phyloP scores from a whole-genome alignment of 1,140 invertebrate genomes.

The Achroia grisella region DNA sequence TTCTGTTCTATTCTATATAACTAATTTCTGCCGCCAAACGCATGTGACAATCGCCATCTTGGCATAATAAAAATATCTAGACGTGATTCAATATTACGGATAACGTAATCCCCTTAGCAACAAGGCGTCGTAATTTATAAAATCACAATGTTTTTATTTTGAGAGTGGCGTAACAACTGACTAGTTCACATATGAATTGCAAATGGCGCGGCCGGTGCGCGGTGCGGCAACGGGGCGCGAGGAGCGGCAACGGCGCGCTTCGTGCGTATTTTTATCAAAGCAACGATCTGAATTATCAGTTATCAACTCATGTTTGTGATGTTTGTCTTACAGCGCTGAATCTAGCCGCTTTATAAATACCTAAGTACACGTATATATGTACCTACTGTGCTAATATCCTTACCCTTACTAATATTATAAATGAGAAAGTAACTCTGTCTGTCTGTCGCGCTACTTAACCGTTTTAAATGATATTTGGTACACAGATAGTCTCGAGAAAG shows the following conservation, averaged over 20 bases:
- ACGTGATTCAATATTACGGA: no score
- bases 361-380: neutral
- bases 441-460: no score
- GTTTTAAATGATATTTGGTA: no score
- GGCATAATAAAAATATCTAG: no score
- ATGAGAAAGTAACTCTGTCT: no score
- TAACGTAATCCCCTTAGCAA: no score
- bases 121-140: conserved; percentile 30
- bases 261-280: conserved; percentile 54
- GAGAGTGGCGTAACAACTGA: conserved; percentile 48
- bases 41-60: no score
- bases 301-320: conserved; percentile 36
- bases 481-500: no score
- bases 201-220: conserved; percentile 35
- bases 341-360: neutral
- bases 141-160: conserved; percentile 62
- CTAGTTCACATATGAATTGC: conserved; percentile 45
- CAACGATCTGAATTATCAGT: conserved; percentile 30
- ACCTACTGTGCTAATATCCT: neutral
- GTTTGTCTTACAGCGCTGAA: conserved; percentile 5
- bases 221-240: conserved; percentile 31
- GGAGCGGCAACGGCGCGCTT: conserved; percentile 31
- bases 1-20: no score
- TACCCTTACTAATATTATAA: no score
- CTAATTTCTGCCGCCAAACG: no score